Evolutionary conservation across 2,797 vertebrate genomes (phyloP), one percentile per base, ranked within the genome.

Genomic region (Capromys pilorides): DNA sequence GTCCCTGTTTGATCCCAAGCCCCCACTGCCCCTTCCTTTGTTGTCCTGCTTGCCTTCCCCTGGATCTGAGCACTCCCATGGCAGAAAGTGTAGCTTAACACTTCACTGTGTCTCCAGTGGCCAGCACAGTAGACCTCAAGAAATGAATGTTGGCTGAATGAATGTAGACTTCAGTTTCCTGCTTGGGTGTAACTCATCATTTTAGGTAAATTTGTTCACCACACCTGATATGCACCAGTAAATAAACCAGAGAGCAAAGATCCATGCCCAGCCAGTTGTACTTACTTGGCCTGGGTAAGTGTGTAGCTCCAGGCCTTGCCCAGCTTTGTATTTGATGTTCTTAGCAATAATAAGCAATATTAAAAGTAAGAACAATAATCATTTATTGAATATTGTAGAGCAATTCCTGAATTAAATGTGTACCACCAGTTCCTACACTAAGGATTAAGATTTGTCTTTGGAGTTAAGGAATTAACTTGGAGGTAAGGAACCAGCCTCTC

Each of bases 201-300:
- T 41, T 94, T 69, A 82, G 54, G 45, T 88, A 92, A 94, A 88
- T 45, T 78, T 84, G 89, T 91, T 66, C 77, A 66, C 33, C 88
- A 28, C 90, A 82, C 93, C 66, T 88, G 57, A 84, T 69, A 45
- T 14, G 21, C 81, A 33, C 67, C 54, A 67, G 22, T 19, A 89
- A 80, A 59, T 75, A 71, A 75, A 49, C 21, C 84, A 49, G 54
- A 93, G 87, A 91, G 87, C 54, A 81, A 85, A 73, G 90, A 78
- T 51, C 57, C 77, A 85, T n/a, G 73, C 24, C 51, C 49, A 69
- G 39, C 86, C 66, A 94, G 81, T 31, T 78, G 0, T 82, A 19
- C 2, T 41, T 82, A 22, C 2, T 49, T 67, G 24, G 79, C 22
- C 59, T 0, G 73, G 87, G 54, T 91, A 57, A 62, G 9, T 8